Percentiles rank a stretch among this genome's conserved stretches.
These are phyloP conservation scores for Bruchidius siliquastri DNA, from an alignment of 2,888 invertebrate genomes.

Conservation along the genomic window DNA sequence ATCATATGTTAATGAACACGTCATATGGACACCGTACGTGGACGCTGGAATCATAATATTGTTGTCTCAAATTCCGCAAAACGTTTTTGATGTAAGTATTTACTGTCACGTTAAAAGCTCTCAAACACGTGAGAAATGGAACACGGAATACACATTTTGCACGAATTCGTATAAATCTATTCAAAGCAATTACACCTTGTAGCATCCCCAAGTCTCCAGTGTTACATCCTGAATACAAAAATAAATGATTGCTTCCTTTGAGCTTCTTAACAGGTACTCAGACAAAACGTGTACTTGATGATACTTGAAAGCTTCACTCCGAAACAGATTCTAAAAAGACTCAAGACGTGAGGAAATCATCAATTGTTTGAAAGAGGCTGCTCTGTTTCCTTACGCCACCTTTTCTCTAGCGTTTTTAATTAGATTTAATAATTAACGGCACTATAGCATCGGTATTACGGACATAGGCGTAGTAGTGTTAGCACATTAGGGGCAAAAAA, in stretches of 20 bases:
- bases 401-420: background rate
- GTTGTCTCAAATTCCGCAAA: no score
- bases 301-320: background rate
- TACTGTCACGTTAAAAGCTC: no score
- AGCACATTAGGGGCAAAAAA: background rate
- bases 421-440: background rate
- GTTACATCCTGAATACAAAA: background rate
- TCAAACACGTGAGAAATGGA: background rate
- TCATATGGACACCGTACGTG: no score
- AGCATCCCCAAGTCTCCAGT: background rate
- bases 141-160: background rate
- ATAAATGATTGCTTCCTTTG: background rate
- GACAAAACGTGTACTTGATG: background rate
- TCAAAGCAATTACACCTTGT: background rate
- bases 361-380: background rate
- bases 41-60: no score
- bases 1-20: no score
- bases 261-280: background rate
- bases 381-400: background rate
- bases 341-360: background rate
- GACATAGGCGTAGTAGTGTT: background rate
- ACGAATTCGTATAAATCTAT: background rate
- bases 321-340: background rate
- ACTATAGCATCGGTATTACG: background rate
- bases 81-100: no score